Base-by-base conservation (phyloP, 2,113 vertebrate genomes). In the Cyprinodon variegatus region DNA sequence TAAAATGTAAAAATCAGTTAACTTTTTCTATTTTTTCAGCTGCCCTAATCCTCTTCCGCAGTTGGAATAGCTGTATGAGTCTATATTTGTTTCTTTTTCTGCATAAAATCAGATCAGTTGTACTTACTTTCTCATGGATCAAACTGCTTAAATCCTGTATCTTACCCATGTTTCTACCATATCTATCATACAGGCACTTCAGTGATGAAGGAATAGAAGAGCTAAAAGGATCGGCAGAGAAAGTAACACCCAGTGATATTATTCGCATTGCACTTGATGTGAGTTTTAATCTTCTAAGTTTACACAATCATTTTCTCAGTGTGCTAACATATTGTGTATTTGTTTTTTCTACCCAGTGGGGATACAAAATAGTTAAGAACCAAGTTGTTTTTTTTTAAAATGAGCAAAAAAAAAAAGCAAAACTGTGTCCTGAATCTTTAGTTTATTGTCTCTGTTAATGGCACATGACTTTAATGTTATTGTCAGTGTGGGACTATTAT, bases 181-280 rank as follows among this genome's bases (percentile, higher is more conserved):
- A 12, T 65, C 48, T 61, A 46, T 76, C 63, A 1, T 78, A 5
- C 93, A 98, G 98, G 97, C 96, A 96, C 93, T 96, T 99, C 90
- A 98, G 96, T 81, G 96, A 97, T 87, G 97, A 98, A 94, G 97
- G 97, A 89, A 95, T 98, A 86, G 95, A 96, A 85, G 94, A 96
- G 76, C 96, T 97, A 72, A 95, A 92, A 92, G 95, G 93, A 91
- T 95, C 96, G 45, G 84, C 93, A 72, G 96, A 96, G 78, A 97
- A 96, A 90, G 67, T 94, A 68, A 95, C 94, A 84, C 82, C 93
- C 65, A 94, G 90, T 90, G 95, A 97, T 78, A 91, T 98, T 81
- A 96, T 98, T 83, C 92, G 94, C 60, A 94, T 98, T 94, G 97
- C 96, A 79, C 95, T 99, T 91, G 96, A 99, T 93, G 98, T 98